A percentile compares a stretch with the other conserved stretches of the same genome.
phyloP scores from a whole-genome alignment of 2,113 vertebrate species.

The Callorhinus ursinus region DNA sequence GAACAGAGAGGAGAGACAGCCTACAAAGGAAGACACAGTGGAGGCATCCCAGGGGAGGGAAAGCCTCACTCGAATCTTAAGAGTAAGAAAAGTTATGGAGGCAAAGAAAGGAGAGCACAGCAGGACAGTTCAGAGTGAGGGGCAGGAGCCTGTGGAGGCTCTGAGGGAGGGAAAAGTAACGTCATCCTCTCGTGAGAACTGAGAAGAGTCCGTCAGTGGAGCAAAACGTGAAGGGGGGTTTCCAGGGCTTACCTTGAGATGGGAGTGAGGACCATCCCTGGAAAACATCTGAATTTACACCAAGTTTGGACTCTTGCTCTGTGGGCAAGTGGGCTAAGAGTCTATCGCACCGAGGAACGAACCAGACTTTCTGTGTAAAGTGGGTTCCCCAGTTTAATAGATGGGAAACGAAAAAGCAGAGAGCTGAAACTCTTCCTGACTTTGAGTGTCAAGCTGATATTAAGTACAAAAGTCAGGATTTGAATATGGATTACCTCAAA shows the following conservation, averaged over 20 bases:
- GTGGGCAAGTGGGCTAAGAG: not conserved
- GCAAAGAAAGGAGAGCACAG: accelerated
- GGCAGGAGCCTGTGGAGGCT: accelerated
- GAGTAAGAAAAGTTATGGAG: not conserved
- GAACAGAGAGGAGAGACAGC: not conserved
- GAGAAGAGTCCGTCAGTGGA: accelerated
- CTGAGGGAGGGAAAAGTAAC: accelerated
- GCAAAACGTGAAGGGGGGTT: accelerated
- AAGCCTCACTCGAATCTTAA: not conserved
- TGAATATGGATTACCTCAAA: conserved; percentile 37
- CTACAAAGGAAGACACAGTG: not conserved
- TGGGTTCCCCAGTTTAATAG: not conserved
- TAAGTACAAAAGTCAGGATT: not conserved
- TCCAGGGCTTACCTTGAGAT: not conserved
- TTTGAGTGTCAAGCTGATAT: conserved; percentile 3
- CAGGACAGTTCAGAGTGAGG: not conserved
- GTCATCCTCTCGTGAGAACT: accelerated
- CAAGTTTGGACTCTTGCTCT: not conserved
- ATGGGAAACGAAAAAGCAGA: not conserved
- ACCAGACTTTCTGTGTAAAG: not conserved
- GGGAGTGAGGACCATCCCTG: accelerated
- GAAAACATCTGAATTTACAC: not conserved
- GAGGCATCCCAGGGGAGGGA: not conserved
- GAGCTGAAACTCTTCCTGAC: not conserved
- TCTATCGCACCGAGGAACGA: not conserved